Evolutionary conservation across 1,140 invertebrate species (phyloP), one percentile per base, ranked within the genome.

Genomic region (Conopomorpha cramerella): DNA sequence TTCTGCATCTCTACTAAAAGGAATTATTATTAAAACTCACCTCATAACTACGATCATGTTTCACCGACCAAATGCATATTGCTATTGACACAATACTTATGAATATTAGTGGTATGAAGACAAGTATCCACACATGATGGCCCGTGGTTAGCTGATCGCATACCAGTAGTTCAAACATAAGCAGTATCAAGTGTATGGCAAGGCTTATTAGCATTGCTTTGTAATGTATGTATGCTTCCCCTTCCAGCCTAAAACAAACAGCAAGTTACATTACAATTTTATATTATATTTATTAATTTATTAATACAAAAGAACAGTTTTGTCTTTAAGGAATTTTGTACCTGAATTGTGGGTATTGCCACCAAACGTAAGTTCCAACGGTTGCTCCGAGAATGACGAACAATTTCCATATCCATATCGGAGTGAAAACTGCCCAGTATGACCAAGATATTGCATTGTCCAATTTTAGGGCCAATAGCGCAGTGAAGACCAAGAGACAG

Each of bases 1-100:
- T n/a, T n/a, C n/a, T n/a, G n/a, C n/a, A n/a, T n/a, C n/a, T n/a
- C n/a, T n/a, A n/a, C n/a, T n/a, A n/a, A n/a, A n/a, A n/a, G n/a
- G n/a, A n/a, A n/a, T n/a, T n/a, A n/a, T n/a, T n/a, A n/a, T n/a
- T n/a, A n/a, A n/a, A n/a, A n/a, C n/a, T 66, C 76, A 92, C 90
- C 83, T 98, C 95, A 82, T 97, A 98, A 18, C 92, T 93, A 30
- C 95, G 82, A 64, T 98, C 95, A 78, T 98, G 94, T 80, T 97
- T 97, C 1, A 98, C 91, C 43, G 95, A 92, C 96, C 96, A 99
- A 52, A 99, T 93, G 66, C 95, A 97, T 23, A 97, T 92, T 10
- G 92, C 93, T 51, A 98, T 95, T 30, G 95, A 96, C 17, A 98
- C 87, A 47, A 98, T 89, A 18, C 94, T 96, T 46, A 97, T 93